Conservation (phyloP, 2,888 invertebrate species). For the Allacma fusca region DNA sequence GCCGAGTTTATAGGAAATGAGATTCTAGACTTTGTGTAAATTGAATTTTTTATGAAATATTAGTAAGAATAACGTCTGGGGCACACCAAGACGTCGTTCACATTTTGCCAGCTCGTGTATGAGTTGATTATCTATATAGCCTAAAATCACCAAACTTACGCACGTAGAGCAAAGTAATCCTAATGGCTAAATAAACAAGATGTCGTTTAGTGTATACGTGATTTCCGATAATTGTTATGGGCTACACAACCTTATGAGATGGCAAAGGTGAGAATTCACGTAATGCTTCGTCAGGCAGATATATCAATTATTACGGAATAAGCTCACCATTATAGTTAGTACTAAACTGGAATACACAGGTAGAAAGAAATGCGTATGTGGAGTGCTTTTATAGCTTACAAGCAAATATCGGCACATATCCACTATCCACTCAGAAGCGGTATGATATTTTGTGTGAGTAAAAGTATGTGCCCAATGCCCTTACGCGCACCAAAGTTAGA, state of each 20-base stretch:
- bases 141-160: background rate
- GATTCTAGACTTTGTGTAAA: too few species aligned
- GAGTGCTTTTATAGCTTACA: background rate
- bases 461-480: too few species aligned
- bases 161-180: slow-evolving; percentile 2
- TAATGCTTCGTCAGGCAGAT: background rate
- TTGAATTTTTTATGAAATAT: too few species aligned
- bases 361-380: background rate
- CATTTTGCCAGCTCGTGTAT: too few species aligned
- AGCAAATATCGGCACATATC: too few species aligned
- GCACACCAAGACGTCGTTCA: too few species aligned
- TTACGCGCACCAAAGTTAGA: too few species aligned
- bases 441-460: too few species aligned
- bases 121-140: background rate
- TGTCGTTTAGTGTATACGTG: slow-evolving; percentile 6
- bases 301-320: slow-evolving; percentile 16
- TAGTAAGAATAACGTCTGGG: too few species aligned
- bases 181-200: slow-evolving; percentile 19
- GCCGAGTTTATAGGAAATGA: too few species aligned
- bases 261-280: slow-evolving; percentile 9
- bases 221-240: background rate
- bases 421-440: too few species aligned
- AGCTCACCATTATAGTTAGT: background rate
- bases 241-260: background rate
- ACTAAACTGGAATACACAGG: background rate